Evolutionary conservation across 1,140 invertebrate species (phyloP).

Genomic region (Mya arenaria): DNA sequence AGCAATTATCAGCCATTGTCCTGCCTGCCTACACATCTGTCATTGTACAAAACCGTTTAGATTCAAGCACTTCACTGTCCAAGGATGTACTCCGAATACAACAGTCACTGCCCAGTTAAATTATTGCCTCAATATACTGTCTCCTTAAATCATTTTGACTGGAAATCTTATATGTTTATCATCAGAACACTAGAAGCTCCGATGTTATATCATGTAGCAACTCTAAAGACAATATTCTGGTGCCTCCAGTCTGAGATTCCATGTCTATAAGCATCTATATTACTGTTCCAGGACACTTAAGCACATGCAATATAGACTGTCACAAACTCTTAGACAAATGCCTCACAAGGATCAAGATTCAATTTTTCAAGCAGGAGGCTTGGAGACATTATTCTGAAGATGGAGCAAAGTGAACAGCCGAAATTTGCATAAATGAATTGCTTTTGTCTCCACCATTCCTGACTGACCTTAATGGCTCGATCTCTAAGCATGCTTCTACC

Average conservation of each 20-base stretch:
- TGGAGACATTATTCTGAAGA: not conserved
- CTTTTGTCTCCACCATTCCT: slow-evolving; percentile 17
- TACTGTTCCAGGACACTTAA: not conserved
- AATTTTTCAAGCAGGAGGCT: not conserved
- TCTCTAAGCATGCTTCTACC: not conserved
- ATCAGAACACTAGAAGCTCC: not conserved
- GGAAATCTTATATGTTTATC: not conserved
- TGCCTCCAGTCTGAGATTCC: not conserved
- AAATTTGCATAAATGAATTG: slow-evolving; percentile 41
- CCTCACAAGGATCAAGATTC: not conserved
- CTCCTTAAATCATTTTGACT: too few species aligned
- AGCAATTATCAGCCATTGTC: slow-evolving; percentile 43
- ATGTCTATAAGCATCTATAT: slow-evolving; percentile 1
- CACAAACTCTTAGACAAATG: not conserved
- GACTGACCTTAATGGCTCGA: not conserved
- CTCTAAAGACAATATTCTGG: not conserved
- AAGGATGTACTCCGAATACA: not conserved
- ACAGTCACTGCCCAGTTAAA: not conserved
- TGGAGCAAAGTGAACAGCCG: not conserved
- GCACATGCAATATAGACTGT: not conserved
- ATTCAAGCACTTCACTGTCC: not conserved
- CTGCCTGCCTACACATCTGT: slow-evolving; percentile 7
- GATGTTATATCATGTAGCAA: not conserved
- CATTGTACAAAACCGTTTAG: slow-evolving; percentile 11
- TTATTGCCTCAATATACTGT: too few species aligned